phyloP scores from a whole-genome alignment of 2,797 vertebrate genomes.

The Hylomyscus alleni region DNA sequence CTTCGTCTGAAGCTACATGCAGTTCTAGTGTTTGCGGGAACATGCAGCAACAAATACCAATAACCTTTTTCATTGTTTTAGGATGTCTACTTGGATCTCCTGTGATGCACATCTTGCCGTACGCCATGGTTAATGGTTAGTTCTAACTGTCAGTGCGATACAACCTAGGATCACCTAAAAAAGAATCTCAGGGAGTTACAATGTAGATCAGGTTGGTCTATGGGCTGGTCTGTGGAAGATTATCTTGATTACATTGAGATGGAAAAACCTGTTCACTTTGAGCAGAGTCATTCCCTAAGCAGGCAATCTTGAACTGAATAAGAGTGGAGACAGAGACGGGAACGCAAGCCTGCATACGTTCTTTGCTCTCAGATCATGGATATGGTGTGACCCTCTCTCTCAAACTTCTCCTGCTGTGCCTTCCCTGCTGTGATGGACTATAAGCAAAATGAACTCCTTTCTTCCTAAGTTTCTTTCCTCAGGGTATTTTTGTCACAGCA shows the following conservation, averaged over 20 bases:
- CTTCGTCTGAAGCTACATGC: not conserved
- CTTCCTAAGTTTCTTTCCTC: not conserved
- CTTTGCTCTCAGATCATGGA: not conserved
- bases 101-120: not conserved
- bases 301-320: not conserved
- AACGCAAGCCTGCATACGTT: not conserved
- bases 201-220: not conserved
- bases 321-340: too few relatives aligned
- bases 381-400: too few relatives aligned
- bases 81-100: not conserved
- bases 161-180: not conserved
- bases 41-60: not conserved
- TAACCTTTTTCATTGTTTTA: slow-evolving; percentile 36
- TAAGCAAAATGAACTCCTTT: too few relatives aligned
- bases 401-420: not conserved
- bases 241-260: not conserved
- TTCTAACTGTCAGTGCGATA: not conserved
- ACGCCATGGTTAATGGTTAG: not conserved
- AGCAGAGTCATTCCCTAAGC: not conserved
- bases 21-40: not conserved
- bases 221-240: not conserved
- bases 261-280: not conserved
- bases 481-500: not conserved
- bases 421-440: not conserved
- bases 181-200: not conserved